Evolutionary conservation across 2,797 vertebrate species (phyloP).

Genomic region (Triplophysa yarkandensis): DNA sequence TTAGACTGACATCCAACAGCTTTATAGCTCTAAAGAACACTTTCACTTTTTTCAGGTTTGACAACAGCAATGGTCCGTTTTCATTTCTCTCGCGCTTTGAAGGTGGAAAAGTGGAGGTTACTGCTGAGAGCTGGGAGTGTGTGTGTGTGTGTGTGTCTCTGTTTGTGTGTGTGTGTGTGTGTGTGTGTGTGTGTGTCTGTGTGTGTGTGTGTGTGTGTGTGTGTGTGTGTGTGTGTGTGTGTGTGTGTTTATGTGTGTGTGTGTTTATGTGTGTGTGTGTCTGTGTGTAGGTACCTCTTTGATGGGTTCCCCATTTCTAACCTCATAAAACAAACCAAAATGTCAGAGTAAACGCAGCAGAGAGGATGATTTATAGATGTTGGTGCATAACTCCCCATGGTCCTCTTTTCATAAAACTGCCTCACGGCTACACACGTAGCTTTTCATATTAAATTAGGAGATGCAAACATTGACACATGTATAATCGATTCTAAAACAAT

Average conservation of each 20-base stretch:
- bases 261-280: slow-evolving; percentile 11
- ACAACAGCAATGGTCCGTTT: background rate
- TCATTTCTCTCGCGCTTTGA: slow-evolving; percentile 21
- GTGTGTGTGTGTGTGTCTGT: slow-evolving; percentile 11
- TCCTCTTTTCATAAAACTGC: slow-evolving; percentile 44
- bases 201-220: slow-evolving; percentile 20
- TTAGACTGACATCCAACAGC: background rate
- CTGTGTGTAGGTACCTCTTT: slow-evolving; percentile 9
- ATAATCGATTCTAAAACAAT: slow-evolving; percentile 26
- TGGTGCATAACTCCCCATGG: slow-evolving; percentile 13
- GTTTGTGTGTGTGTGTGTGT: slow-evolving; percentile 32
- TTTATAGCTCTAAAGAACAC: background rate
- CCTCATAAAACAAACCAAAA: slow-evolving; percentile 53
- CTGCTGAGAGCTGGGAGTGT: slow-evolving; percentile 19
- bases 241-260: slow-evolving; percentile 20
- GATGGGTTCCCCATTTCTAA: slow-evolving; percentile 41
- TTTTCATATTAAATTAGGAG: slow-evolving; percentile 53
- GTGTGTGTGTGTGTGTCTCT: slow-evolving; percentile 9
- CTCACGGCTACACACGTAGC: slow-evolving; percentile 32
- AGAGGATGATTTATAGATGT: slow-evolving; percentile 46
- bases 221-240: slow-evolving; percentile 15
- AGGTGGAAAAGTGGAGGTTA: slow-evolving; percentile 30
- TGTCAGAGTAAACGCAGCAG: slow-evolving; percentile 32
- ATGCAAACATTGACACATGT: slow-evolving; percentile 34
- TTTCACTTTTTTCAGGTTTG: background rate